Evolutionary conservation across 2,888 invertebrate genomes (phyloP), one percentile per base, ranked within the genome.

Genomic region (Euclidia mi): DNA sequence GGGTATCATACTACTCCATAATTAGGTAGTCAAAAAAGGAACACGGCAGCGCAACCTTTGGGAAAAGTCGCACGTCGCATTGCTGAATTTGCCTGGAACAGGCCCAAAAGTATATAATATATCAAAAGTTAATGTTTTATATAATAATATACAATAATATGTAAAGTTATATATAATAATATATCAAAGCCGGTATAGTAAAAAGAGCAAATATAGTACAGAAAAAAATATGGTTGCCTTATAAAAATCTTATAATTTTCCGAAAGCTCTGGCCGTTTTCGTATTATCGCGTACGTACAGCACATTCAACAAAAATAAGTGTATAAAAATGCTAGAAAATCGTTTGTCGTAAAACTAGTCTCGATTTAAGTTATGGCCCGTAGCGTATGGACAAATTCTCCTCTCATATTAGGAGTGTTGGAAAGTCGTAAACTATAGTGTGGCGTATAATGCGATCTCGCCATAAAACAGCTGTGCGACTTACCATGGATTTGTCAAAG

Each of bases 331-430:
- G 50, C 35, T 61, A 52, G 58, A 79, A 81, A 81, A 85, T 81
- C 77, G 79, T 67, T 68, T 60, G 74, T 86, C 88, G 79, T 90
- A 88, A 90, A 90, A 79, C 71, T 74, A 69, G 73, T 76, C 64
- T 73, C 75, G 71, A 76, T 84, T 84, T 79, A 81, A 81, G 80
- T 86, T 85, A 85, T 82, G 63, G 81, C 80, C 76, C 73, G 61
- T 65, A 82, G 71, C 82, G 79, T 79, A 82, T 82, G 82, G 84
- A 87, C 86, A 87, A 87, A 87, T 87, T 89, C 81, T 79, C 80
- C 65, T 80, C 75, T 81, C 79, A 78, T 83, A 82, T 81, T 83
- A 79, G 79, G 77, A 80, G 83, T 81, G 84, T 79, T 74, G 79
- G 82, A 81, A 79, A 79, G 70, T 84, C 85, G 79, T 90, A 91